Conservation (phyloP, 1,140 invertebrate genomes). For the Cardiocondyla obscurior region DNA sequence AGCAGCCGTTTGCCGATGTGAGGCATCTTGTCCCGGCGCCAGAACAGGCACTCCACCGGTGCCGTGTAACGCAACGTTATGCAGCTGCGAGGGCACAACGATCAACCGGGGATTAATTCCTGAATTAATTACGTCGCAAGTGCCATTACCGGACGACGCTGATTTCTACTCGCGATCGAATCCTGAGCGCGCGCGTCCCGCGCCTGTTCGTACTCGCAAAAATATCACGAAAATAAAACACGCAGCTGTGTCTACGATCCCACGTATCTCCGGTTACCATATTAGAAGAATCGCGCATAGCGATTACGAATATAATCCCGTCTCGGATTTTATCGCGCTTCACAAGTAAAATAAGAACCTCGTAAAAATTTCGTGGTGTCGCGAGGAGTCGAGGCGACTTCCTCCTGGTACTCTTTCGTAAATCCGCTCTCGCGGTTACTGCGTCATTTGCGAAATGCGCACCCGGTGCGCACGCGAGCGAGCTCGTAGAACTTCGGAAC, state of each 20-base stretch:
- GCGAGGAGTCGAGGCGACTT: neutral
- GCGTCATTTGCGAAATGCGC: neutral
- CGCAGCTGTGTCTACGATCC: neutral
- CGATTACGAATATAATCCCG: neutral
- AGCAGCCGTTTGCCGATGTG: conserved; percentile 87
- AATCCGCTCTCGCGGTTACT: neutral
- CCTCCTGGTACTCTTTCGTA: neutral
- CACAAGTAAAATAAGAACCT: neutral
- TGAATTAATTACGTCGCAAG: neutral
- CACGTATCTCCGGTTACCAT: neutral
- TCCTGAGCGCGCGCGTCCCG: neutral
- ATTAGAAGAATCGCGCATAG: neutral
- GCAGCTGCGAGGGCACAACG: conserved; percentile 83
- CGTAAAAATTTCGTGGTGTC: no score
- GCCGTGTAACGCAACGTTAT: conserved; percentile 90
- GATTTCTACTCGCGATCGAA: neutral
- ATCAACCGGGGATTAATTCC: neutral
- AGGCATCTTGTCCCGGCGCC: conserved; percentile 86
- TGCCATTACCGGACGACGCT: neutral
- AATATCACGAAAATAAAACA: no score
- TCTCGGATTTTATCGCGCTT: neutral
- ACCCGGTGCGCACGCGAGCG: neutral
- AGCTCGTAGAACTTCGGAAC: neutral
- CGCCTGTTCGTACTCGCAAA: neutral
- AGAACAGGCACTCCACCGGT: conserved; percentile 88